These are phyloP conservation scores for Cephus nigrinus DNA, from an alignment of 2,888 invertebrate species.

Conservation along the genomic window DNA sequence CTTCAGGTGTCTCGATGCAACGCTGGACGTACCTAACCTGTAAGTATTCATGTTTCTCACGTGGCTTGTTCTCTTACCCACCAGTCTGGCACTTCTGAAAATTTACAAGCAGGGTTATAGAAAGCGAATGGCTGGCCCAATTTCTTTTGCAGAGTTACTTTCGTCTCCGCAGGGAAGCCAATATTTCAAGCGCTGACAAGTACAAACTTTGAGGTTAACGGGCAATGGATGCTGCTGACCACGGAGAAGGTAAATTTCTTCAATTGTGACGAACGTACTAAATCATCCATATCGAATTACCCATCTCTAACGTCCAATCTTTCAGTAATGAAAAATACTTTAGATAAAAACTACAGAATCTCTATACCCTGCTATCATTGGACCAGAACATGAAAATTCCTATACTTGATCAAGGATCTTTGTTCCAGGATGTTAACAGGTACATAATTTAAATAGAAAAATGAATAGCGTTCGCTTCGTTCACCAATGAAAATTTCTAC, in stretches of 20 bases:
- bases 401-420: not conserved
- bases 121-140: not conserved
- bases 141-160: slow-evolving; percentile 54
- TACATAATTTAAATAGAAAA: not conserved
- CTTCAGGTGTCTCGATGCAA: not conserved
- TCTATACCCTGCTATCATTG: not conserved
- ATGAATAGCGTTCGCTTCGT: not conserved
- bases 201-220: slow-evolving; percentile 61
- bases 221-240: slow-evolving; percentile 58
- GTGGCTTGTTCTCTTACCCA: too few species aligned
- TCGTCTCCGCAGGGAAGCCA: slow-evolving; percentile 60
- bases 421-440: not conserved
- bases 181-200: slow-evolving; percentile 58
- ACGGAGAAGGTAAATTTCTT: slow-evolving; percentile 63
- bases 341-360: not conserved
- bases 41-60: not conserved
- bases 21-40: not conserved
- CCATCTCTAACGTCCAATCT: not conserved
- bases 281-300: slow-evolving; percentile 59
- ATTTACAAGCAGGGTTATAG: not conserved
- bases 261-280: slow-evolving; percentile 63
- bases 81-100: not conserved
- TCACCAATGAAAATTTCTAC: not conserved
- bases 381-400: not conserved
- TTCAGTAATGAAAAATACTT: not conserved